Evolutionary conservation across 35 echinoderm and acorn worm species (phyloP).

Genomic region (Lytechinus pictus): DNA sequence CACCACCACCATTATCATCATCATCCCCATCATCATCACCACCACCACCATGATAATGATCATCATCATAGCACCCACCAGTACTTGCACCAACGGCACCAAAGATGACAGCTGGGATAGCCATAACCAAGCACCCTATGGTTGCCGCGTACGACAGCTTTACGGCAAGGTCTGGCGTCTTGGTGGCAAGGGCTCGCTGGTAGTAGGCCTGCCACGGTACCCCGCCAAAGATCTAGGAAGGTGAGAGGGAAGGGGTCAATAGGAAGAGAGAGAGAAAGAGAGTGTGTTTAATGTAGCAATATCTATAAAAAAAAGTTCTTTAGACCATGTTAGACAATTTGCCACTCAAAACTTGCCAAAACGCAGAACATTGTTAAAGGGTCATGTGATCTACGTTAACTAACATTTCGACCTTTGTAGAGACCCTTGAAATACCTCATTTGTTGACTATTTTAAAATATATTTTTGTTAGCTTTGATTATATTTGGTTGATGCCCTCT

Average conservation of each 20-base stretch:
- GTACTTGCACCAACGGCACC: conserved; percentile 64
- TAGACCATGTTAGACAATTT: too few species aligned
- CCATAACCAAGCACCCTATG: conserved; percentile 61
- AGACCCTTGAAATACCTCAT: too few species aligned
- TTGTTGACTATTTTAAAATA: too few species aligned
- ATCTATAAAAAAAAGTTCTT: too few species aligned
- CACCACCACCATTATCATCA: too few species aligned
- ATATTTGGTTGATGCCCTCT: too few species aligned
- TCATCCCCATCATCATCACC: too few species aligned
- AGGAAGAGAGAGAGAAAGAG: neutral
- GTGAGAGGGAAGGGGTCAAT: neutral
- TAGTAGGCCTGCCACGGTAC: conserved; percentile 80
- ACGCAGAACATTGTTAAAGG: too few species aligned
- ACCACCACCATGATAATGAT: neutral
- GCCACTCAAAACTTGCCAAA: too few species aligned
- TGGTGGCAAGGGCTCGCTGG: conserved; percentile 66
- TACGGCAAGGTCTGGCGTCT: conserved; percentile 42
- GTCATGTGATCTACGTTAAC: too few species aligned
- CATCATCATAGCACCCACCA: conserved; percentile 44
- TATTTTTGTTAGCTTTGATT: too few species aligned
- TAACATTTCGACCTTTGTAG: too few species aligned
- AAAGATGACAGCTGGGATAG: conserved; percentile 61
- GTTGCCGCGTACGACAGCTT: conserved; percentile 54
- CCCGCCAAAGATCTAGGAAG: conserved; percentile 63
- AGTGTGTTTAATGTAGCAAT: neutral